Evolutionary conservation across 2,888 invertebrate species (phyloP).

Genomic region (Parapristionchus giblindavisi): DNA sequence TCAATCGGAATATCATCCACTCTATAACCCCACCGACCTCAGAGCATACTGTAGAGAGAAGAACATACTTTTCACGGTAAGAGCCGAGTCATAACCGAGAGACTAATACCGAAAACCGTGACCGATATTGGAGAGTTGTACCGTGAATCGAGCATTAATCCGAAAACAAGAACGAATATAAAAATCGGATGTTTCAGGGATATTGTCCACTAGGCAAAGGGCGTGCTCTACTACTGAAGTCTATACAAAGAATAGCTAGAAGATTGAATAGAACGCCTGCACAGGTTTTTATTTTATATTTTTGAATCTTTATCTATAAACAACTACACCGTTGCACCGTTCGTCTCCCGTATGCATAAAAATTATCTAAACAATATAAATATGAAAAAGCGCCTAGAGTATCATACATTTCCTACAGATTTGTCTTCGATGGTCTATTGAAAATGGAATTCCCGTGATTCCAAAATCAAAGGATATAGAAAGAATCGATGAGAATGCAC

Average conservation of each 20-base stretch:
- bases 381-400: background rate
- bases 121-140: no score
- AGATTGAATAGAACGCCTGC: conserved; percentile 67
- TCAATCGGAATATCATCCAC: conserved; percentile 71
- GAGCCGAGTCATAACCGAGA: no score
- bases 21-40: conserved; percentile 68
- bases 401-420: conserved; percentile 25
- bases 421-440: conserved; percentile 71
- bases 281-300: conserved; percentile 66
- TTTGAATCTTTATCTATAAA: background rate
- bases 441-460: conserved; percentile 70
- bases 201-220: conserved; percentile 72
- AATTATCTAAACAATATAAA: no score
- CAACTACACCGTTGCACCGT: no score
- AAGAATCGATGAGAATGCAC: conserved; percentile 69
- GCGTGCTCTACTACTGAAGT: conserved; percentile 65
- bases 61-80: conserved; percentile 67
- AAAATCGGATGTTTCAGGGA: no score
- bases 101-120: no score
- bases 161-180: no score
- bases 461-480: conserved; percentile 70
- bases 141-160: no score
- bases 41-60: conserved; percentile 67
- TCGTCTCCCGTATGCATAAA: no score
- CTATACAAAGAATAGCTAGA: conserved; percentile 65